Percentiles rank a stretch among this genome's conserved stretches.
phyloP scores from a whole-genome alignment of 2,888 invertebrate species.

The Standfussiana lucernea region DNA sequence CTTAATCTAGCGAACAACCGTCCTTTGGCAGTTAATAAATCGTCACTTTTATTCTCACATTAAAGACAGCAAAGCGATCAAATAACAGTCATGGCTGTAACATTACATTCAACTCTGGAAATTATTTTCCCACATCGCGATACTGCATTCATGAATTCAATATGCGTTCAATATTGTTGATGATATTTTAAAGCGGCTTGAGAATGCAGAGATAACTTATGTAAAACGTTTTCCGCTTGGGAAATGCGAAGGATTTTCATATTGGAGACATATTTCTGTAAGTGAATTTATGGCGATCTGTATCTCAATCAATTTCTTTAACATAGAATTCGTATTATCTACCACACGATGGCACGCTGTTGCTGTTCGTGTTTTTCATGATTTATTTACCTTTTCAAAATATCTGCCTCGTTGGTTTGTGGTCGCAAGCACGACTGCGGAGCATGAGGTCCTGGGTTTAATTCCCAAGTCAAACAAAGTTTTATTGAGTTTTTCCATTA shows the following conservation, averaged over 20 bases:
- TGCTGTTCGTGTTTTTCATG: background rate
- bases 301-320: background rate
- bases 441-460: too few species aligned
- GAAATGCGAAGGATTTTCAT: constrained; percentile 50
- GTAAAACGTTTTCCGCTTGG: constrained; percentile 37
- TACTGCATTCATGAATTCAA: constrained; percentile 59
- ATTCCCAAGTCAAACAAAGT: too few species aligned
- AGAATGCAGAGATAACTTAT: constrained; percentile 32
- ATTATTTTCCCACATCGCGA: constrained; percentile 14
- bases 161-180: constrained; percentile 57
- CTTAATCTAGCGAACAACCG: too few species aligned
- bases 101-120: constrained; percentile 19
- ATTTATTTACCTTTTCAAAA: background rate
- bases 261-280: constrained; percentile 27
- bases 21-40: background rate
- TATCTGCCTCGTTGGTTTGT: too few species aligned
- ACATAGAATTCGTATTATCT: background rate
- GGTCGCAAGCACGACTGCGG: too few species aligned
- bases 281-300: background rate
- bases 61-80: background rate
- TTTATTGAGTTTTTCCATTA: too few species aligned
- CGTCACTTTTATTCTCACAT: background rate
- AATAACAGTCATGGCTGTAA: background rate
- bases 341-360: too few species aligned
- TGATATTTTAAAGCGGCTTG: constrained; percentile 55